These are phyloP conservation scores for Tetragonula carbonaria DNA, from an alignment of 2,888 invertebrate species.

Conservation along the genomic window DNA sequence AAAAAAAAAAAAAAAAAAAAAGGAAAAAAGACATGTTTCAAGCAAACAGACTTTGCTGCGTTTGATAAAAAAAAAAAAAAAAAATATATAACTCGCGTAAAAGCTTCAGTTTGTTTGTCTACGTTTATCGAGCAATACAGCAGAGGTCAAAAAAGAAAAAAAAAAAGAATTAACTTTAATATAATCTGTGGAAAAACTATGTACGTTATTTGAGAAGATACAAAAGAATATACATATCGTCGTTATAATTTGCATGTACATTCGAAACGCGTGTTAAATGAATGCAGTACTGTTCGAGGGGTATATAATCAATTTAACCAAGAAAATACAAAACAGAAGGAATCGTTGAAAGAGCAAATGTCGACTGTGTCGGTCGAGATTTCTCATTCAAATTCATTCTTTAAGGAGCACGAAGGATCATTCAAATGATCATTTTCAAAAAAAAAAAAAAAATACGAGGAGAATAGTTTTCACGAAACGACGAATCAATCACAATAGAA, in stretches of 20 bases:
- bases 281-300: neutral
- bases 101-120: no score
- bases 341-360: neutral
- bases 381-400: neutral
- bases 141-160: no score
- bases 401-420: neutral
- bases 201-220: neutral
- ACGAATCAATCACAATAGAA: no score
- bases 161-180: no score
- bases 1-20: no score
- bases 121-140: no score
- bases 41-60: no score
- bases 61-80: no score
- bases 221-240: neutral
- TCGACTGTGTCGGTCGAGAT: neutral
- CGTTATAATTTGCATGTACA: slow-evolving; percentile 8
- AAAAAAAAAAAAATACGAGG: neutral
- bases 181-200: no score
- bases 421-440: neutral
- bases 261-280: neutral
- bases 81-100: no score
- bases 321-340: neutral
- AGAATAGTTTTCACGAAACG: neutral
- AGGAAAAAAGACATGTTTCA: no score
- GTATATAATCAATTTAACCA: neutral